A percentile compares a stretch with the other conserved stretches of the same genome.
These are phyloP conservation scores for Cairina moschata DNA, from an alignment of 2,113 vertebrate species.

Conservation along the genomic window DNA sequence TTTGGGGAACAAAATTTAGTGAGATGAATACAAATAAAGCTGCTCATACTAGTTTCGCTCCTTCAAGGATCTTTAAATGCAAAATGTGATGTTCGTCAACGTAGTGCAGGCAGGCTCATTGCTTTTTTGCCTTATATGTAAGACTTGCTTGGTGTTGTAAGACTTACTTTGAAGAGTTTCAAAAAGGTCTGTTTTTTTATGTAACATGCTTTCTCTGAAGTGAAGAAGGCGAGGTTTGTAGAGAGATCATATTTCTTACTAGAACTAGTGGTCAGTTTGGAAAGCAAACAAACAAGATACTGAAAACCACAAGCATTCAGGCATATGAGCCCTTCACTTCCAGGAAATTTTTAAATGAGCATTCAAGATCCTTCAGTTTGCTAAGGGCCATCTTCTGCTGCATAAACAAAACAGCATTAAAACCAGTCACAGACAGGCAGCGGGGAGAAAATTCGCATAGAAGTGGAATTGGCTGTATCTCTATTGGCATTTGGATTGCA, in stretches of 20 bases:
- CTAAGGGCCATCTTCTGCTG: neutral
- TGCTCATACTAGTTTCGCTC: neutral
- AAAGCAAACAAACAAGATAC: neutral
- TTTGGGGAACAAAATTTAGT: constrained; percentile 2
- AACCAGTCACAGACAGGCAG: neutral
- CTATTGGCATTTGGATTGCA: neutral
- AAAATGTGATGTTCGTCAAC: neutral
- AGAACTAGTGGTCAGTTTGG: neutral
- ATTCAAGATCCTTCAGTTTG: neutral
- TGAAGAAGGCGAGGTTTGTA: neutral
- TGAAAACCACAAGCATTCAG: neutral
- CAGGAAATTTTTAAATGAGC: constrained; percentile 4
- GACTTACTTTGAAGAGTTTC: neutral
- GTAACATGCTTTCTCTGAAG: neutral
- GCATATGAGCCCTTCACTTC: neutral
- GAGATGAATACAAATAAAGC: constrained; percentile 14
- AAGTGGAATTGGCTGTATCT: neutral
- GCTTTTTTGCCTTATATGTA: neutral
- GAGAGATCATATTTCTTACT: neutral
- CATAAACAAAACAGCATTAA: neutral
- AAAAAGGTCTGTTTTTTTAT: neutral
- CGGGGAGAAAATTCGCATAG: neutral
- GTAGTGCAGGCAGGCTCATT: neutral
- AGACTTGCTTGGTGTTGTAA: neutral
- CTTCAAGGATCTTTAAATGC: neutral